These are phyloP conservation scores for Frieseomelitta varia DNA, from an alignment of 1,140 invertebrate genomes.

Conservation along the genomic window DNA sequence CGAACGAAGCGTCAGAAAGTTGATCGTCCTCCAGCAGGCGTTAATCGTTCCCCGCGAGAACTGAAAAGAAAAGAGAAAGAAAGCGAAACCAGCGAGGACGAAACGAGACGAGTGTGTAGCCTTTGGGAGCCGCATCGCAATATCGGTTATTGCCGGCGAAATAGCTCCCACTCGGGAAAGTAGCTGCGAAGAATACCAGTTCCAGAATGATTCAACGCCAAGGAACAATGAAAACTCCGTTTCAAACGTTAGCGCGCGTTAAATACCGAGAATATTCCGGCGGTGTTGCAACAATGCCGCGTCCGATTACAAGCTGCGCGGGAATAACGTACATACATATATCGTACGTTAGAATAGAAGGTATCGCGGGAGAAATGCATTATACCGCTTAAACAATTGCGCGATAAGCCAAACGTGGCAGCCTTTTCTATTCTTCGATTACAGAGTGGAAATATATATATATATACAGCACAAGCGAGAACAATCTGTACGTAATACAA, in stretches of 20 bases:
- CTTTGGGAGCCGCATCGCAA: slow-evolving; percentile 12
- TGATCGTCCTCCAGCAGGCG: not conserved
- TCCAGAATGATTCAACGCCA: slow-evolving; percentile 32
- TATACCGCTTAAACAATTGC: not conserved
- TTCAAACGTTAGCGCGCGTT: slow-evolving; percentile 29
- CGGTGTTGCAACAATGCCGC: slow-evolving; percentile 12
- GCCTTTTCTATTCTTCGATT: not conserved
- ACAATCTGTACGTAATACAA: not conserved
- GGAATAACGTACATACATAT: not conserved
- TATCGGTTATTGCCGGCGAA: slow-evolving; percentile 31
- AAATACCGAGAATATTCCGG: slow-evolving; percentile 41
- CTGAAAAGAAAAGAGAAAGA: not conserved
- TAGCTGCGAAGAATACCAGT: slow-evolving; percentile 34
- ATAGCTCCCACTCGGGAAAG: slow-evolving; percentile 32
- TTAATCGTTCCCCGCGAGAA: slow-evolving; percentile 8
- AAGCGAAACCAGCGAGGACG: not conserved
- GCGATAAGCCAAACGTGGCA: not conserved
- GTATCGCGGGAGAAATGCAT: slow-evolving; percentile 14
- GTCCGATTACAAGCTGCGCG: slow-evolving; percentile 25
- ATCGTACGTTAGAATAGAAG: not conserved
- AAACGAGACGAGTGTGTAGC: not conserved
- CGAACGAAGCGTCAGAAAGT: not conserved
- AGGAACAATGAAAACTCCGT: slow-evolving; percentile 49
- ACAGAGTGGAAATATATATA: not conserved
- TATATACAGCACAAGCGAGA: not conserved